A percentile compares a stretch with the other conserved stretches of the same genome.
Evolutionary conservation across 2,113 vertebrate genomes (phyloP).

Genomic region (Mobula birostris): DNA sequence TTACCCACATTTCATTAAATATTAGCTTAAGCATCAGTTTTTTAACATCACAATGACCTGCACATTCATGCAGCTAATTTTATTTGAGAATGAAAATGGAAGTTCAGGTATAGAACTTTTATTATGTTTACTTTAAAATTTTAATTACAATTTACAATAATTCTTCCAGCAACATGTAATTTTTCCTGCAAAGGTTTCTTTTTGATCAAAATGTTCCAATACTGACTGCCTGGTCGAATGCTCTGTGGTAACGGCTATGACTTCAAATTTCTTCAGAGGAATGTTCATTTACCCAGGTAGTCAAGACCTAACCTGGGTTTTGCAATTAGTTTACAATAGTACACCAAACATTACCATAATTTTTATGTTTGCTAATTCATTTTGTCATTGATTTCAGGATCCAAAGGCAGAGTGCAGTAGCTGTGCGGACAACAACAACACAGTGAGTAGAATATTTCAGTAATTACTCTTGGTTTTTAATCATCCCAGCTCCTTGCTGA

Average conservation of each 20-base stretch:
- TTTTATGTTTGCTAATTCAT: not conserved
- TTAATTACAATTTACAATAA: not conserved
- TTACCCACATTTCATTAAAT: not conserved
- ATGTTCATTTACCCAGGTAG: not conserved
- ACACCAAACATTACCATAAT: not conserved
- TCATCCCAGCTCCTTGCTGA: not conserved
- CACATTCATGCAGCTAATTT: not conserved
- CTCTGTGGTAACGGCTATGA: not conserved
- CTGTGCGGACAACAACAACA: constrained; percentile 63
- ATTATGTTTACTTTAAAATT: not conserved
- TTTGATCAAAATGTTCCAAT: not conserved
- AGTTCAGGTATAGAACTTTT: not conserved
- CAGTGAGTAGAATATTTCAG: constrained; percentile 53
- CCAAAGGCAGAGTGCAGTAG: constrained; percentile 60
- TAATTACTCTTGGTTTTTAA: not conserved
- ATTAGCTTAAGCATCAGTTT: not conserved
- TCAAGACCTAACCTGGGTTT: not conserved
- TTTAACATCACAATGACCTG: not conserved
- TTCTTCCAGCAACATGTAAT: not conserved
- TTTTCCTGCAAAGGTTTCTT: not conserved
- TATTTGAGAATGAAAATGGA: no score
- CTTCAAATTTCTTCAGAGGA: not conserved
- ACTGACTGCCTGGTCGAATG: not conserved
- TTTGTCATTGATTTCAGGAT: constrained; percentile 49
- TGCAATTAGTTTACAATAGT: not conserved